Evolutionary conservation across 2,113 vertebrate species (phyloP), one percentile per base, ranked within the genome.

Genomic region (Nycticorax nycticorax): DNA sequence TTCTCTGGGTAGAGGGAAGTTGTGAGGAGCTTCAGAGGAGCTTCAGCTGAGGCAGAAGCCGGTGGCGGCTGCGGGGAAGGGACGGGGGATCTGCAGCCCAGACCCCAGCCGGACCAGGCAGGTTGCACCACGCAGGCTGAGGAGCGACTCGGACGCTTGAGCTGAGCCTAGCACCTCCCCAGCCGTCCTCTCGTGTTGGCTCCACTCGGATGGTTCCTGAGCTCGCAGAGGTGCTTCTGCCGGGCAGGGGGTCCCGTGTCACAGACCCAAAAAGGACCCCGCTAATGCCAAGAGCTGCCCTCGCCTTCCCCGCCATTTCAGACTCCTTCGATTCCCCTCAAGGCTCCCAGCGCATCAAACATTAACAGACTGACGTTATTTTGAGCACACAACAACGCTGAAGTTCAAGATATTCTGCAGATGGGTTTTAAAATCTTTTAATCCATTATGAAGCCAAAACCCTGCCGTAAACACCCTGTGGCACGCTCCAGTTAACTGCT

Each of bases 401-500:
- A 92, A 91, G 92, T 92, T 90, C 73, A 91, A 95, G 95, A 86
- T 64, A 85, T 77, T 92, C 85, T 72, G 79, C 78, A 96, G 88
- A 87, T 50, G 85, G 82, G 48, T 84, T 95, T 71, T 30, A 79
- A 89, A 92, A 84, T 74, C 89, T 95, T 95, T 79, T 79, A 92
- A 92, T 91, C 83, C 77, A 81, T 85, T 90, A 94, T 93, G 88
- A 93, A 94, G 92, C 85, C 91, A 63, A 69, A 43, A 80, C 82
- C 82, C 84, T 83, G 91, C 80, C 4, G 7, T 35, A 74, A 86
- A 88, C 85, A 45, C 52, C 89, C 73, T 89, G 81, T 35, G 5
- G 92, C 83, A 78, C 84, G 96, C 94, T 89, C 93, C 93, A 91
- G 59, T 95, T 88, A 92, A 92, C 89, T 81, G 67, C 62, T 95